Percentiles rank a stretch among this genome's conserved stretches.
Conservation (phyloP, 2,888 invertebrate genomes). For the Eilema sororculum region DNA sequence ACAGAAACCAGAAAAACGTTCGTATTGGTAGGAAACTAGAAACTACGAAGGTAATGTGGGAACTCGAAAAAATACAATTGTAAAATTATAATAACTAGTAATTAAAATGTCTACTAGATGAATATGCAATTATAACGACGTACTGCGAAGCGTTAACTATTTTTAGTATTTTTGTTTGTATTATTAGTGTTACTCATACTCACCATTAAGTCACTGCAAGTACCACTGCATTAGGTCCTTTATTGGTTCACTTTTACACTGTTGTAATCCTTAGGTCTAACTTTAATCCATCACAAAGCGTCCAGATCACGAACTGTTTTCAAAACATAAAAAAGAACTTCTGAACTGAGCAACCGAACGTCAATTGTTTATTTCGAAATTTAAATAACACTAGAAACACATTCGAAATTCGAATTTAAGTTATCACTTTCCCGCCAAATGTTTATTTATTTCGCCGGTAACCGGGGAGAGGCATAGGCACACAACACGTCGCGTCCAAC, state of each 20-base stretch:
- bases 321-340: slow-evolving; percentile 9
- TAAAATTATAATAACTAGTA: not conserved
- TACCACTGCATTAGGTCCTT: slow-evolving; percentile 34
- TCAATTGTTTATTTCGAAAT: slow-evolving; percentile 4
- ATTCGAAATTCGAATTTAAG: slow-evolving; percentile 41
- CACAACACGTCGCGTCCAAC: slow-evolving; percentile 70
- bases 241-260: slow-evolving; percentile 36
- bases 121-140: not conserved
- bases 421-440: slow-evolving; percentile 73
- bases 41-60: not conserved
- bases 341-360: not conserved
- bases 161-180: not conserved
- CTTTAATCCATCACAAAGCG: slow-evolving; percentile 61
- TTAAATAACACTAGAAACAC: slow-evolving; percentile 21
- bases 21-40: not conserved
- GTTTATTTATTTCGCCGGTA: slow-evolving; percentile 58
- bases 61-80: not conserved
- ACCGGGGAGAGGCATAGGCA: slow-evolving; percentile 44
- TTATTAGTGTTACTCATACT: not conserved
- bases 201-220: not conserved
- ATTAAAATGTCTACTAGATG: not conserved
- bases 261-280: slow-evolving; percentile 53
- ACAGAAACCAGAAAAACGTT: not conserved
- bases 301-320: slow-evolving; percentile 54
- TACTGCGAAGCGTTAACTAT: not conserved